Evolutionary conservation across 2,888 invertebrate genomes (phyloP).

Genomic region (Drosophila lutescens): DNA sequence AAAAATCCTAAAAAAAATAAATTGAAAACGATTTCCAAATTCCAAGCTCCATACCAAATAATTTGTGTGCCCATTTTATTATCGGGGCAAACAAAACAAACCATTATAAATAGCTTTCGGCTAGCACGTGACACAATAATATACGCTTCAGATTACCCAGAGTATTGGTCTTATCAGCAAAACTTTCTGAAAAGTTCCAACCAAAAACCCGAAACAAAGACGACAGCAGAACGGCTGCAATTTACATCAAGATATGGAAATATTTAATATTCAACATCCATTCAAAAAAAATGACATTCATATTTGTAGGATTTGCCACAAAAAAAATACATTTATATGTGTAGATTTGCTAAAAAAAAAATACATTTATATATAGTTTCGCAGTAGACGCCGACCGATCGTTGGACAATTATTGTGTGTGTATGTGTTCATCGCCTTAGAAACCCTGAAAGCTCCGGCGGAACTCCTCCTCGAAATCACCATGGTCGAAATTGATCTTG

Average conservation of each 20-base stretch:
- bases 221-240: too few species aligned
- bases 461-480: constrained; percentile 64
- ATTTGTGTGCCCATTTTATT: constrained; percentile 4
- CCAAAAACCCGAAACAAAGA: background rate
- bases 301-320: constrained; percentile 30
- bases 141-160: constrained; percentile 59
- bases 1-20: background rate
- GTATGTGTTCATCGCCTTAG: constrained; percentile 15
- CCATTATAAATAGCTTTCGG: constrained; percentile 15
- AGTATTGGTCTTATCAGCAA: constrained; percentile 2
- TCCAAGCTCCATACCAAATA: background rate
- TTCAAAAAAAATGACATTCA: constrained; percentile 35
- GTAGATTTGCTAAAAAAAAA: constrained; percentile 50
- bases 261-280: constrained; percentile 65
- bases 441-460: constrained; percentile 40
- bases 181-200: background rate
- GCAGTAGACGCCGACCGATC: constrained; percentile 15
- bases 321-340: constrained; percentile 40
- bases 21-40: background rate
- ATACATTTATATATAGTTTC: constrained; percentile 16
- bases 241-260: constrained; percentile 60
- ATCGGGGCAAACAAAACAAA: constrained; percentile 27
- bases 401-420: constrained; percentile 4
- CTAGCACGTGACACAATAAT: constrained; percentile 40
- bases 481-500: constrained; percentile 43